A percentile compares a stretch with the other conserved stretches of the same genome.
Evolutionary conservation across 1,140 invertebrate genomes (phyloP).

Genomic region (Rhagoletis pomonella): DNA sequence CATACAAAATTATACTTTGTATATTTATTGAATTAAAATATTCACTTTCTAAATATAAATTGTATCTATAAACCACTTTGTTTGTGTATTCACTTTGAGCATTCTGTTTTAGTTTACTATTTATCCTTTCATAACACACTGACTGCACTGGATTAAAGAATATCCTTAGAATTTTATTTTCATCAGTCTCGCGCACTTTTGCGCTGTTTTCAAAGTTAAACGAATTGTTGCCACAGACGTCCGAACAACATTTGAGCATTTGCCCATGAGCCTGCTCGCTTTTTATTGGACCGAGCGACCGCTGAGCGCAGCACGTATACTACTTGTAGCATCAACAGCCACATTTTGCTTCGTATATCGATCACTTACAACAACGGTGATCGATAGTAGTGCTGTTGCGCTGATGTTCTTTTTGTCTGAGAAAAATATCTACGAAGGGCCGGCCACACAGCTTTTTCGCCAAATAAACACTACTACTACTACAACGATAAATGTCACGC

Average conservation of each 20-base stretch:
- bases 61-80: not conserved
- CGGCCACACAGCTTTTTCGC: not conserved
- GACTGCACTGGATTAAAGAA: too few relatives aligned
- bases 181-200: not conserved
- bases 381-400: not conserved
- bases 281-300: not conserved
- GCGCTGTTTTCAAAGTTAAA: too few relatives aligned
- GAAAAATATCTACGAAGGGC: constrained; percentile 2
- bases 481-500: not conserved
- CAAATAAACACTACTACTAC: too few relatives aligned
- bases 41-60: not conserved
- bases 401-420: not conserved
- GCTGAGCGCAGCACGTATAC: not conserved
- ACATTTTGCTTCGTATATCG: constrained; percentile 13
- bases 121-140: too few relatives aligned
- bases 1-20: too few relatives aligned
- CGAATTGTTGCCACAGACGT: not conserved
- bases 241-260: not conserved
- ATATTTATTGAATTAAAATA: too few relatives aligned
- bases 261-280: not conserved
- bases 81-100: not conserved
- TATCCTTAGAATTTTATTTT: too few relatives aligned
- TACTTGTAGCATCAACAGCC: not conserved
- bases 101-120: not conserved
- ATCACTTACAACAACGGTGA: constrained; percentile 28